These are phyloP conservation scores for Myotis myotis DNA, from an alignment of 2,797 vertebrate genomes.

Conservation along the genomic window DNA sequence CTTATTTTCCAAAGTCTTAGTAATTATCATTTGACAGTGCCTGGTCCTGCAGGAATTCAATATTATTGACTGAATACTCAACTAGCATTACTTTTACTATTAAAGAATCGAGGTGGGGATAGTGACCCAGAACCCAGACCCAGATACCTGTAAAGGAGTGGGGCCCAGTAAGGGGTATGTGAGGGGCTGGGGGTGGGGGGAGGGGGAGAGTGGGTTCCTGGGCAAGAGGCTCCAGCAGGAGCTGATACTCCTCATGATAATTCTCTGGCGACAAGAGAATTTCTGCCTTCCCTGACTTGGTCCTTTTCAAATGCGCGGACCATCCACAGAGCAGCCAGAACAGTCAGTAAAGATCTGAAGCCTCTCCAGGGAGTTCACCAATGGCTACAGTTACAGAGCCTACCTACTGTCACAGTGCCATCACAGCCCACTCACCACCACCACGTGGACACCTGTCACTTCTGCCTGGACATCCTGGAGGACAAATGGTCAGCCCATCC, in stretches of 20 bases:
- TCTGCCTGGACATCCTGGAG: neutral
- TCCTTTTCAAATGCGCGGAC: neutral
- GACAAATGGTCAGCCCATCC: neutral
- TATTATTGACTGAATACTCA: neutral
- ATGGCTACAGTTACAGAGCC: too few relatives aligned
- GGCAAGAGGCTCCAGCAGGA: neutral
- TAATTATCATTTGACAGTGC: neutral
- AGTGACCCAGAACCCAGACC: neutral
- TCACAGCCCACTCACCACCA: neutral
- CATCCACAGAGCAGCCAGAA: neutral
- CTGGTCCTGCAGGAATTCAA: neutral
- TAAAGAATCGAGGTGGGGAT: neutral
- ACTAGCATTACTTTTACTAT: neutral
- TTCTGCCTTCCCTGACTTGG: neutral
- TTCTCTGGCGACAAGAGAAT: neutral
- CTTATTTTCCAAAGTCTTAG: neutral
- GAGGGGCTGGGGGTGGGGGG: accelerated
- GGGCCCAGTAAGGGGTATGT: neutral
- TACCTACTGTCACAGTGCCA: neutral
- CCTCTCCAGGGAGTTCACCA: neutral
- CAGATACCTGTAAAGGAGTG: neutral
- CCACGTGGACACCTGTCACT: neutral
- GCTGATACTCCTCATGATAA: neutral
- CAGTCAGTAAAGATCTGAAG: neutral
- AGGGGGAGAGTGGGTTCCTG: too few relatives aligned